Percentiles rank a stretch among this genome's conserved stretches.
Evolutionary conservation across 2,888 invertebrate genomes (phyloP).

Genomic region (Pterostichus niger): DNA sequence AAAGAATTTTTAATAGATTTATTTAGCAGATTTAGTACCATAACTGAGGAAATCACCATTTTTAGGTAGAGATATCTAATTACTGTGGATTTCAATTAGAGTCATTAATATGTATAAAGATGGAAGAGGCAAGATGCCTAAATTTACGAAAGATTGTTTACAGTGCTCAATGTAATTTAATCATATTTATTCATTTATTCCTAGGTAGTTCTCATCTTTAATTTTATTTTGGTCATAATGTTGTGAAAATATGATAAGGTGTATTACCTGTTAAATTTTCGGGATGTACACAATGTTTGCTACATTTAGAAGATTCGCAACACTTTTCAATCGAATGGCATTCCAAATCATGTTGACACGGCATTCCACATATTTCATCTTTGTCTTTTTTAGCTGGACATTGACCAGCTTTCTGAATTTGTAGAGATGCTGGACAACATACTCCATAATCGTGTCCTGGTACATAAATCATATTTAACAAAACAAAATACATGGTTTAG

Average conservation of each 20-base stretch:
- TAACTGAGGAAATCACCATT: too few species aligned
- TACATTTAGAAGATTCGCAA: constrained; percentile 87
- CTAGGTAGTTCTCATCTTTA: too few species aligned
- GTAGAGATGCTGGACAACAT: constrained; percentile 89
- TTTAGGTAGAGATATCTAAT: too few species aligned
- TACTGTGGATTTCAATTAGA: too few species aligned
- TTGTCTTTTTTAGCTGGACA: constrained; percentile 82
- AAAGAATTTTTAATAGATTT: too few species aligned
- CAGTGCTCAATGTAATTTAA: too few species aligned
- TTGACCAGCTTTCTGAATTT: constrained; percentile 87
- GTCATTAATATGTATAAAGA: too few species aligned
- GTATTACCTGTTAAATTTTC: constrained; percentile 84
- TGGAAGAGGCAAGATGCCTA: too few species aligned
- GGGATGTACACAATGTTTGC: constrained; percentile 86
- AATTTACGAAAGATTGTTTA: too few species aligned
- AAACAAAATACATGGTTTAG: constrained; percentile 12
- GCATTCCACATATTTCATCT: constrained; percentile 80
- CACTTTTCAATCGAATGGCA: constrained; percentile 91
- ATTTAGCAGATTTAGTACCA: too few species aligned
- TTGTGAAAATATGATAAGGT: constrained; percentile 35
- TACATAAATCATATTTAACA: constrained; percentile 15
- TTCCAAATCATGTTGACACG: constrained; percentile 89
- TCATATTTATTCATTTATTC: too few species aligned
- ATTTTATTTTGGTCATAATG: too few species aligned
- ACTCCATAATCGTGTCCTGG: constrained; percentile 91